These are phyloP conservation scores for Pteronura brasiliensis DNA, from an alignment of 2,113 vertebrate species.

Conservation along the genomic window DNA sequence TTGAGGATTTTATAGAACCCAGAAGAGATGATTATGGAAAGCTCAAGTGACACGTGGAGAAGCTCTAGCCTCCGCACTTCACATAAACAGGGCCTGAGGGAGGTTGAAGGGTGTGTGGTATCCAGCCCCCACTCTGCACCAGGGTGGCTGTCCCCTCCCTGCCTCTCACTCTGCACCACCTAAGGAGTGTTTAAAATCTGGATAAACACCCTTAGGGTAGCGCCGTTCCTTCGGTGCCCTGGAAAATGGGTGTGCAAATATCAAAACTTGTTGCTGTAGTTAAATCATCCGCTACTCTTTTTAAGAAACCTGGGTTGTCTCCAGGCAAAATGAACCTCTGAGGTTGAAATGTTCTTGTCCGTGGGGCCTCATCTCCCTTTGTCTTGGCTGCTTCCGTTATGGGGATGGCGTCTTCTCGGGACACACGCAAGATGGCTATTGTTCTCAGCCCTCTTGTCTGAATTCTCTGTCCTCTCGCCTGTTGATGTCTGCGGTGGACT, in stretches of 20 bases:
- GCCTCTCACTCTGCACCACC: neutral
- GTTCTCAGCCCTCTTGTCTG: neutral
- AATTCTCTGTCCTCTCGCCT: neutral
- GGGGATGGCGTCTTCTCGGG: neutral
- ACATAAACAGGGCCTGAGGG: neutral
- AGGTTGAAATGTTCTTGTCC: neutral
- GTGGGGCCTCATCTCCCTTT: neutral
- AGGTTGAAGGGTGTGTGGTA: neutral
- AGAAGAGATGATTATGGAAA: neutral
- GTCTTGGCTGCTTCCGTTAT: neutral
- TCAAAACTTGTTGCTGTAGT: neutral
- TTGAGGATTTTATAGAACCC: neutral
- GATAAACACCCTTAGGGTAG: neutral
- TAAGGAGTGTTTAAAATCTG: neutral
- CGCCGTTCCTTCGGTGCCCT: neutral
- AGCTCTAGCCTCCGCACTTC: neutral
- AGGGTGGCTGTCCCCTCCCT: no score
- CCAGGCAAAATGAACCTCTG: neutral
- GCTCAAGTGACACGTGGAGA: neutral
- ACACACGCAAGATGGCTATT: neutral
- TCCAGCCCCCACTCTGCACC: neutral
- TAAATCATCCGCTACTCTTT: neutral
- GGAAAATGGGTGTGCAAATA: neutral
- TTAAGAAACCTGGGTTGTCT: neutral
- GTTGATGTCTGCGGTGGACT: neutral